Evolutionary conservation across 2,797 vertebrate genomes (phyloP).

Genomic region (Hypotaenidia okinawae): DNA sequence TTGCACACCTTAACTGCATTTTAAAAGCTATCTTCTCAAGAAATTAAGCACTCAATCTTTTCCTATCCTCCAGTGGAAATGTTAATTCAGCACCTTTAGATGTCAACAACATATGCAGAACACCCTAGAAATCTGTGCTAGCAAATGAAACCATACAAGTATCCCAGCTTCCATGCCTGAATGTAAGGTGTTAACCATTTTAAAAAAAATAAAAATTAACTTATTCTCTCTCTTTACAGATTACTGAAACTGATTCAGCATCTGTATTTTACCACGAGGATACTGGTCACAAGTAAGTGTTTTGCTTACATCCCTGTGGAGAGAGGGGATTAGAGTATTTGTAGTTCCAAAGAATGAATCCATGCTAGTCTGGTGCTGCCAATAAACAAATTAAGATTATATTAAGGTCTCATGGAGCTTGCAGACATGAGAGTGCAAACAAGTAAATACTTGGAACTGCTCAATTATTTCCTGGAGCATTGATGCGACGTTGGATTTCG

Average conservation of each 20-base stretch:
- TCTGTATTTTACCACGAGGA: neutral
- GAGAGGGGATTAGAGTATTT: neutral
- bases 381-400: neutral
- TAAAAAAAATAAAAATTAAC: neutral
- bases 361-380: neutral
- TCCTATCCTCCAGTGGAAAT: conserved; percentile 7
- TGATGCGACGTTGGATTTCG: neutral
- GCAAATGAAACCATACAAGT: neutral
- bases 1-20: conserved; percentile 37
- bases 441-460: neutral
- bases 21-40: conserved; percentile 49
- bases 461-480: neutral
- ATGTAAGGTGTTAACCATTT: neutral
- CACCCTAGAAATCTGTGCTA: neutral
- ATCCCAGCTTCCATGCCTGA: neutral
- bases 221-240: neutral
- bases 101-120: neutral
- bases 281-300: neutral
- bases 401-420: neutral
- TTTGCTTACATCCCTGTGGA: neutral
- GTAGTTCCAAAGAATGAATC: neutral
- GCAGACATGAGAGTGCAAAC: neutral
- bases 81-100: conserved; percentile 36
- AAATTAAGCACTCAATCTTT: conserved; percentile 54
- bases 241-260: neutral